Base-by-base conservation (phyloP, 1,140 invertebrate genomes). In the Bombyx mandarina region DNA sequence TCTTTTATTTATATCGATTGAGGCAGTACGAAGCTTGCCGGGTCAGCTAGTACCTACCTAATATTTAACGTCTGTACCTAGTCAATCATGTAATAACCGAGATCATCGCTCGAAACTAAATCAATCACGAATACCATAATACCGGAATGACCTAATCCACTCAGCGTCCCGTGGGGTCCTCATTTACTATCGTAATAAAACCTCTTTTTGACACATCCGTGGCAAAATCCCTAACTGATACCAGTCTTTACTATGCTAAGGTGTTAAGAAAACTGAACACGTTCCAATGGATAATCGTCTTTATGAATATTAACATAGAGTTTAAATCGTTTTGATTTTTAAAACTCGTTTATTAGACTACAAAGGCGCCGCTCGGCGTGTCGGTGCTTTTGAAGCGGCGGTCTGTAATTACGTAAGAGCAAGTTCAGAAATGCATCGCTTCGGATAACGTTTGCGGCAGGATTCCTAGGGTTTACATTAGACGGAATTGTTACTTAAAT, bases 151-250 rank as follows among this genome's bases (percentile, higher is more conserved):
- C 78, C 73, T 72, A 78, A 78, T 75, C 77, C 75, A 62, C 60
- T 35, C 58, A 26, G 71, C 50, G 22, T 61, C 67, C 76, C 69
- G 75, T 75, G 78, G 64, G 77, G 75, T 79, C 42, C 76, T 75
- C 77, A 79, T 79, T 82, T 81, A 81, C 71, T 67, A 61, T 57
- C 68, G 66, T 68, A 75, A 84, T 84, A 84, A 84, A 83, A 84
- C 73, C 81, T 74, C 73, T 82, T 84, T 73, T 85, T 85, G 82
- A 85, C 82, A 76, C 78, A 81, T 81, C 82, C 79, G 74, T 82
- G 82, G 82, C 82, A 82, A 81, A 85, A 85, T 79, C 77, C 77
- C 79, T 84, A 82, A 85, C 79, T 73, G 79, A 82, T 82, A 82
- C 73, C 74, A 82, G 75, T 75, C 75, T 78, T 78, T 79, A 75